Base-by-base conservation (phyloP, 2,797 vertebrate genomes). In the Gymnopithys bicolor region DNA sequence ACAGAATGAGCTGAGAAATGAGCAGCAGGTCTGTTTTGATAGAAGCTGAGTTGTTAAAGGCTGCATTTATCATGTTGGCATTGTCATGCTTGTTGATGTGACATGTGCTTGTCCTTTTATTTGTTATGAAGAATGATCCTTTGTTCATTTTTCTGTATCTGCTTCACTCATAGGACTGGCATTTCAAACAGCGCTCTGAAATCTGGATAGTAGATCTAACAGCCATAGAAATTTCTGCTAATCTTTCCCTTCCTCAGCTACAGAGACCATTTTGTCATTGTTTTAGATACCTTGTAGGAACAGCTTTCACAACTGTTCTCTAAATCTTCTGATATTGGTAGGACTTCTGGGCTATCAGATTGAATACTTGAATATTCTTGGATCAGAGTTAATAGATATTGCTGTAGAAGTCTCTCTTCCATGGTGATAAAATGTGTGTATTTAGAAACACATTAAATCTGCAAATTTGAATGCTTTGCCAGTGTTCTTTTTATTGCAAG, bases 361-460 rank as follows among this genome's bases (percentile, higher is more conserved):
- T 45, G 79, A 89, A 86, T 95, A 83, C 67, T 93, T 93, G 89
- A 74, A 58, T 77, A 46, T 63, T 63, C 41, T 52, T 22, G 0
- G 71, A 19, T 39, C 43, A 59, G 69, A 69, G 16, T 78, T 67
- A 77, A 46, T 30, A 74, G 22, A 45, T 53, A 73, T 93, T 96
- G 78, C 79, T 85, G 46, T 58, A 41, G 81, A 58, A 73, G 84
- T 67, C 39, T 88, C 60, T 84, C 81, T 87, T 87, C 87, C 53
- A 43, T 75, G 67, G 58, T 89, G 70, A 96, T 94, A 94, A 96
- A 97, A 96, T 89, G 76, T 96, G 96, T 62, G 52, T 90, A 90
- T 93, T 97, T 96, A 88, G 87, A 96, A 97, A 89, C 77, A 97
- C 46, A 74, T 97, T 95, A 96, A 96, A 95, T 95, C 93, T 95